Evolutionary conservation across 2,888 invertebrate genomes (phyloP).

Genomic region (Metalampra italica): DNA sequence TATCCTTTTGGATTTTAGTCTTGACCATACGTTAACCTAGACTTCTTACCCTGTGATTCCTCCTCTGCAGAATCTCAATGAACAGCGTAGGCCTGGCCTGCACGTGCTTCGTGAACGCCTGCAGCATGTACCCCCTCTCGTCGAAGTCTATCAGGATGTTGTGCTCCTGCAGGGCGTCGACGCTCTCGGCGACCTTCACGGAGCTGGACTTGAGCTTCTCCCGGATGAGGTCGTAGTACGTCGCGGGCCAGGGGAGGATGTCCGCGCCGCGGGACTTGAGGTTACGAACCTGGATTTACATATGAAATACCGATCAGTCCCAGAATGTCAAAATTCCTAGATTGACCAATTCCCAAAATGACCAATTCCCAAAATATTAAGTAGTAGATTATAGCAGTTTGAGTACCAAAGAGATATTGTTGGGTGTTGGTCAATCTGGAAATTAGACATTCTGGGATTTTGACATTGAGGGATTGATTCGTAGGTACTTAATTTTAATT

Average conservation of each 20-base stretch:
- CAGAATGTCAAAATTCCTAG: too few relatives aligned
- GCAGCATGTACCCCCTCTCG: constrained; percentile 96
- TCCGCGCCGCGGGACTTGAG: constrained; percentile 90
- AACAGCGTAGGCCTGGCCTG: constrained; percentile 98
- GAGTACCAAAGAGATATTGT: too few relatives aligned
- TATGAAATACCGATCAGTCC: too few relatives aligned
- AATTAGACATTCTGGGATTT: too few relatives aligned
- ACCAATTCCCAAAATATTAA: too few relatives aligned
- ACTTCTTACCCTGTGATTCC: constrained; percentile 93
- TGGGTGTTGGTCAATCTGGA: too few relatives aligned
- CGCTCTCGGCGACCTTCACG: constrained; percentile 82
- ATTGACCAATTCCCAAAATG: too few relatives aligned
- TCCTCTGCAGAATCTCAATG: constrained; percentile 95
- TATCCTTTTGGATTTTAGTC: too few relatives aligned
- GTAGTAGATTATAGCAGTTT: too few relatives aligned
- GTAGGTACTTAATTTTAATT: too few relatives aligned
- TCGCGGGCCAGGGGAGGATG: constrained; percentile 91
- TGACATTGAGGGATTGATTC: too few relatives aligned
- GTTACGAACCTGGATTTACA: constrained; percentile 82
- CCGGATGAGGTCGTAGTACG: constrained; percentile 91
- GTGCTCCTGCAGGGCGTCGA: constrained; percentile 88
- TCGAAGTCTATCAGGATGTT: constrained; percentile 97
- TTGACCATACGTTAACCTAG: not conserved
- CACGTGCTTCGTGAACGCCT: constrained; percentile 96
- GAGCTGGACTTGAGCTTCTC: constrained; percentile 86